Evolutionary conservation across 2,113 vertebrate species (phyloP).

Genomic region (Diadophis punctatus): DNA sequence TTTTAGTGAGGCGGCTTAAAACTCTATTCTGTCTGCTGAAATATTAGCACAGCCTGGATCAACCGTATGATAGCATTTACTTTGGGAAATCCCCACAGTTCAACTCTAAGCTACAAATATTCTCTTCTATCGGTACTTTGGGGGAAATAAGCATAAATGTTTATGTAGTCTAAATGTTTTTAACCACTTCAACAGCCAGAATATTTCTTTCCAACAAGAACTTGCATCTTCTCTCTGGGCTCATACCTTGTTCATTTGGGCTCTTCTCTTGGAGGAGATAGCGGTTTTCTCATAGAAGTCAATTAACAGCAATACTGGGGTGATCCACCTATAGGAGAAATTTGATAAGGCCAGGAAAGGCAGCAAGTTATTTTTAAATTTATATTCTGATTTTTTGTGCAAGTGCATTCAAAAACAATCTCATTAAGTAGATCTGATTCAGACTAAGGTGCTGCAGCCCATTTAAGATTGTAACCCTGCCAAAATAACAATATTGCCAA

Average conservation of each 20-base stretch:
- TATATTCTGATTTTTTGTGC: neutral
- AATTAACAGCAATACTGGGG: constrained; percentile 87
- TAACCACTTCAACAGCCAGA: neutral
- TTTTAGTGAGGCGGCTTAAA: neutral
- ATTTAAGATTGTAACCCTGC: neutral
- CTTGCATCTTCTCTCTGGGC: neutral
- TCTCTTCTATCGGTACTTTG: neutral
- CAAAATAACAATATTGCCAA: neutral
- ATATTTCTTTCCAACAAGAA: neutral
- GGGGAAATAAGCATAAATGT: neutral
- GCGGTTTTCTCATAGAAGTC: constrained; percentile 95
- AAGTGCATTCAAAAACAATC: neutral
- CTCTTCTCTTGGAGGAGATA: constrained; percentile 87
- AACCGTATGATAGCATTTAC: neutral
- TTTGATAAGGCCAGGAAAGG: neutral
- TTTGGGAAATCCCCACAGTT: neutral
- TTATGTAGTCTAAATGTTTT: neutral
- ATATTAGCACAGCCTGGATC: neutral
- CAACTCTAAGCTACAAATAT: neutral
- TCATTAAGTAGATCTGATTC: neutral
- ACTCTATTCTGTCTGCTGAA: neutral
- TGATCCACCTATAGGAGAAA: constrained; percentile 81
- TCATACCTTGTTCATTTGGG: constrained; percentile 89
- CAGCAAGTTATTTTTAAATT: neutral
- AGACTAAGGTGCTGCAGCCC: neutral